Evolutionary conservation across 2,888 invertebrate genomes (phyloP), one percentile per base, ranked within the genome.

Genomic region (Geophilus truncorum): DNA sequence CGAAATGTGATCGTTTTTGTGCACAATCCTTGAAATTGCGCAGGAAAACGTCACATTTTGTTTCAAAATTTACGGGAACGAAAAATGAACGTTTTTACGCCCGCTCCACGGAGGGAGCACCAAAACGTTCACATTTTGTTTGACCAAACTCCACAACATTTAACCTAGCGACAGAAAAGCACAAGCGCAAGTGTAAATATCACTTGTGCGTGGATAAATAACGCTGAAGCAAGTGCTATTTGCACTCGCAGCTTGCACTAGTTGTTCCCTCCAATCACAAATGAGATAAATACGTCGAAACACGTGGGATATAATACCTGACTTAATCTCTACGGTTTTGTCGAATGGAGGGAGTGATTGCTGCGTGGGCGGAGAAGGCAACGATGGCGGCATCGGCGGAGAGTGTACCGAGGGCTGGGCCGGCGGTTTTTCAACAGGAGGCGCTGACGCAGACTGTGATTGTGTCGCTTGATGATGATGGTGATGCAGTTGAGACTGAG

Each of bases 271-370:
- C 5, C 18, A 7, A 51, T 18, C 51, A 7, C 51, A 18, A 51
- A 18, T 18, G 5, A 1, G n/a, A 0, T n/a, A 4, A 18, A 51
- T 18, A 18, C 18, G 18, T 51, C 18, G 51, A 4, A 32, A 32
- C 32, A 32, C 9, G 32, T 32, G 32, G 32, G 4, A 9, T 4
- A 9, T 21, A 28, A 70, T 36, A 77, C 77, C 77, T 77, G 32
- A 32, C 23, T 77, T 77, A 36, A 77, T 77, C 36, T 77, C 34
- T 18, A 77, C 77, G 4, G 77, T n/a, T 36, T 77, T 77, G 34
- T 77, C 77, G 36, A 77, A 77, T 77, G 77, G 77, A 36, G 77
- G 36, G 70, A 70, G 70, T 70, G 70, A 70, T n/a, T 25, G 70
- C 70, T 70, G 40, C 78, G 78, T 78, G 45, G 40, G 78, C 40